These are phyloP conservation scores for Mirza zaza DNA, from an alignment of 2,113 vertebrate species.

Conservation along the genomic window DNA sequence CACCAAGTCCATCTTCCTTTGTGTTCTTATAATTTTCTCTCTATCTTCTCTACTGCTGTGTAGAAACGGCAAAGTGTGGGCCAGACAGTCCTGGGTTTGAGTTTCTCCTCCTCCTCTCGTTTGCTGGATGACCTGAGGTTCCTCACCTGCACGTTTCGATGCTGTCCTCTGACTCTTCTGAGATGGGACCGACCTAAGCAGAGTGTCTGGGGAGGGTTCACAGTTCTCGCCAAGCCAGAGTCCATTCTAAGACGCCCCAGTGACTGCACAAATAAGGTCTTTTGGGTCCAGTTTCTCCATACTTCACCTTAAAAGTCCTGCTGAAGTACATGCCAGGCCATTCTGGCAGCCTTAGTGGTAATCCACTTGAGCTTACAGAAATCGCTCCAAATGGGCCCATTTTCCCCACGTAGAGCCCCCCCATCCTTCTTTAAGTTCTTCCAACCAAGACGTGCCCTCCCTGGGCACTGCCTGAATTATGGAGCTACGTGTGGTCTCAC, in stretches of 20 bases:
- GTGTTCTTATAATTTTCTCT: neutral
- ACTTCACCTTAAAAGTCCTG: neutral
- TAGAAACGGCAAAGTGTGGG: neutral
- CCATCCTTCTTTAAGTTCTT: neutral
- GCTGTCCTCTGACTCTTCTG: neutral
- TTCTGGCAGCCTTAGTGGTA: neutral
- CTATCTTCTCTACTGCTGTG: neutral
- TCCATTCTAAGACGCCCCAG: neutral
- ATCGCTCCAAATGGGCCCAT: neutral
- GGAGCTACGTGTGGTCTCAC: neutral
- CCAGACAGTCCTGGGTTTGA: neutral
- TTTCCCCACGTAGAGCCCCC: neutral
- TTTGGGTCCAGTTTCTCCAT: neutral
- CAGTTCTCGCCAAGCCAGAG: neutral
- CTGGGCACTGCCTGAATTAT: no score
- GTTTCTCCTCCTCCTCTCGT: neutral
- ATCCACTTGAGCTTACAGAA: neutral
- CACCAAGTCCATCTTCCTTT: neutral
- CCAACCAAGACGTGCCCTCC: fast-evolving
- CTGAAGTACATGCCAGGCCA: no score
- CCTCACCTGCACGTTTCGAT: fast-evolving
- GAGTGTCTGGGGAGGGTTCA: fast-evolving
- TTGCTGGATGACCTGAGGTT: no score
- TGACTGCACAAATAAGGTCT: neutral
- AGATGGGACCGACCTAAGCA: neutral